phyloP scores from a whole-genome alignment of 2,797 vertebrate species.

The Arctocebus calabarensis region DNA sequence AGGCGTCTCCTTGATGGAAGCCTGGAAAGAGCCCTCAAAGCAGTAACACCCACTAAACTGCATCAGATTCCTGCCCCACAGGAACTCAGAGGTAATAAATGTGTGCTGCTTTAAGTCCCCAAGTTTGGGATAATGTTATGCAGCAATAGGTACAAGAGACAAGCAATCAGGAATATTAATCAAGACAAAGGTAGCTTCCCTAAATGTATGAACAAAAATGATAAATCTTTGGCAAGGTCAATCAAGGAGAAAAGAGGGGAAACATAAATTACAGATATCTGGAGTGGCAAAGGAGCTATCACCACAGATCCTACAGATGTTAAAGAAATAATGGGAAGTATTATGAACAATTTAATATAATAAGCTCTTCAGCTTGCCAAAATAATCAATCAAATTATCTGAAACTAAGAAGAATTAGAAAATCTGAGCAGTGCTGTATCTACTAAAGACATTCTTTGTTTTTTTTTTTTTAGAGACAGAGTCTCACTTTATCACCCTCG shows the following conservation, averaged over 20 bases:
- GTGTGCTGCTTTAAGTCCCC: not conserved
- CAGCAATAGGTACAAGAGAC: not conserved
- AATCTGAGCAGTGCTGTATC: not conserved
- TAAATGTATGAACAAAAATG: not conserved
- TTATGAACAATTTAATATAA: not conserved
- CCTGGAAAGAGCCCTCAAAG: too few relatives aligned
- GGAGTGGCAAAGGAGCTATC: not conserved
- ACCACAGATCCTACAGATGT: not conserved
- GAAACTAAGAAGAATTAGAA: not conserved
- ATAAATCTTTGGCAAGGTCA: not conserved
- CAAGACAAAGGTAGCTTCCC: not conserved
- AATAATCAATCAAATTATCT: not conserved
- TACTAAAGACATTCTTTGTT: not conserved
- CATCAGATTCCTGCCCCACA: not conserved
- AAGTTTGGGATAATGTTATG: not conserved
- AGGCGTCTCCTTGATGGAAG: rapidly evolving
- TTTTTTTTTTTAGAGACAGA: too few relatives aligned
- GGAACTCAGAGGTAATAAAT: rapidly evolving
- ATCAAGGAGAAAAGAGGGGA: not conserved
- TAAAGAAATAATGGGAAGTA: not conserved
- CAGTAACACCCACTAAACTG: not conserved
- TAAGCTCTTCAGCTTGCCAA: not conserved
- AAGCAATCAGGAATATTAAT: not conserved
- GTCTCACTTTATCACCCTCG: too few relatives aligned
- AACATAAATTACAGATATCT: too few relatives aligned